Evolutionary conservation across 2,797 vertebrate genomes (phyloP).

Genomic region (Lacerta viridis): DNA sequence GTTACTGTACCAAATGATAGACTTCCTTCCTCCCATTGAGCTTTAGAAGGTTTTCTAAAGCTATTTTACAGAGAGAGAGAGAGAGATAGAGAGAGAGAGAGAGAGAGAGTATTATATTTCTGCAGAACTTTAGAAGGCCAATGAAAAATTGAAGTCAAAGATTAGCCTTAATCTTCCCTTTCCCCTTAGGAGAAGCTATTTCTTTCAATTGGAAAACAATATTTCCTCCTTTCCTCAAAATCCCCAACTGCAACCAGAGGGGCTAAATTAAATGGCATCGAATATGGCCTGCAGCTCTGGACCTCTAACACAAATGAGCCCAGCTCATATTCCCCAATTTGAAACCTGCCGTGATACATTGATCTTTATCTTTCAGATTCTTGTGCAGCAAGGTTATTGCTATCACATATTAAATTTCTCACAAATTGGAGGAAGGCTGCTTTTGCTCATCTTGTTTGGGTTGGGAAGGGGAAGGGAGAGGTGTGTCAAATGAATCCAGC

Average conservation of each 20-base stretch:
- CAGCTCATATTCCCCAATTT: neutral
- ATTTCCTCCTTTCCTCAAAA: neutral
- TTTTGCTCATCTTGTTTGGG: neutral
- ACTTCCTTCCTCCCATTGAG: conserved; percentile 69
- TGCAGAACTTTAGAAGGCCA: conserved; percentile 14
- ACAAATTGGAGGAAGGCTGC: neutral
- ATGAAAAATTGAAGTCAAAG: conserved; percentile 28
- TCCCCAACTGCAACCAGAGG: neutral
- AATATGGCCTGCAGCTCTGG: neutral
- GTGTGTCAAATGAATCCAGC: neutral
- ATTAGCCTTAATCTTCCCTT: conserved; percentile 32
- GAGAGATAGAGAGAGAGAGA: neutral
- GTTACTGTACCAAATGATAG: conserved; percentile 66
- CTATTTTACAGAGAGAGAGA: conserved; percentile 47
- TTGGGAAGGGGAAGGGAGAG: neutral
- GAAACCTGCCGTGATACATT: neutral
- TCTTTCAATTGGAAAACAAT: conserved; percentile 2
- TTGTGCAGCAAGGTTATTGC: neutral
- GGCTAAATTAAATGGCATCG: neutral
- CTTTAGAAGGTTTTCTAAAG: conserved; percentile 51
- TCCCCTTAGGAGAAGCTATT: neutral
- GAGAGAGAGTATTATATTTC: conserved; percentile 49
- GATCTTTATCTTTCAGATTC: neutral
- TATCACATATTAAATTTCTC: neutral
- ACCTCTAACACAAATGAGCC: neutral